Evolutionary conservation across 2,797 vertebrate species (phyloP), one percentile per base, ranked within the genome.

Genomic region (Cetoscarus ocellatus): DNA sequence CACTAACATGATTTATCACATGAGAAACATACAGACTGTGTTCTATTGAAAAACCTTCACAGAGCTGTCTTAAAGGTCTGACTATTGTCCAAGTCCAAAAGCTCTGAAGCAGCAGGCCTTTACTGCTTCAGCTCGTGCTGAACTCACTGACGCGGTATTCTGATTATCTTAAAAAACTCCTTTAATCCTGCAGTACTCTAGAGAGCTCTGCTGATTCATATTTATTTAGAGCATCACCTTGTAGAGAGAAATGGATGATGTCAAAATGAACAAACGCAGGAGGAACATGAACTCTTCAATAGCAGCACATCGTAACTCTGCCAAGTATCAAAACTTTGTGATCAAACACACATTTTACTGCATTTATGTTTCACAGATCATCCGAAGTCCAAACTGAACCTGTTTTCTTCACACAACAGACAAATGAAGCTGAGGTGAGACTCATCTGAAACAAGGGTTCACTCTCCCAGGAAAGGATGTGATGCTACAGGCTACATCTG

Each of bases 401-500:
- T 10, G 36, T 44, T 68, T 58, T 62, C 49, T 70, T 51, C 61
- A 66, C 48, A 56, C 13, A 59, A 69, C 13, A 67, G 67, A 83
- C 64, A 62, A 72, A 66, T 79, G 63, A 88, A 86, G 79, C 75
- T 76, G 67, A 65, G 65, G 61, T 64, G 34, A 79, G 48, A 61
- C 60, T 70, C 39, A 17, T 70, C 47, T 61, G 42, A 67, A 49
- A 67, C 19, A 49, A 67, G 19, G 66, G 55, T 74, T 70, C 19
- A 54, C 77, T 83, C 54, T 76, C 73, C 65, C 48, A 77, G 73
- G 75, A 65, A 83, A 83, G 72, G 72, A 73, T 76, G 69, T 77
- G 75, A 83, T 88, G 85, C 85, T 90, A 88, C 88, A 88, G 84
- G 88, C 89, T 93, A 91, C 90, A 85, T 85, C 66, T 65, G 54